Base-by-base conservation (phyloP, 2,113 vertebrate species). In the Heterotis niloticus region DNA sequence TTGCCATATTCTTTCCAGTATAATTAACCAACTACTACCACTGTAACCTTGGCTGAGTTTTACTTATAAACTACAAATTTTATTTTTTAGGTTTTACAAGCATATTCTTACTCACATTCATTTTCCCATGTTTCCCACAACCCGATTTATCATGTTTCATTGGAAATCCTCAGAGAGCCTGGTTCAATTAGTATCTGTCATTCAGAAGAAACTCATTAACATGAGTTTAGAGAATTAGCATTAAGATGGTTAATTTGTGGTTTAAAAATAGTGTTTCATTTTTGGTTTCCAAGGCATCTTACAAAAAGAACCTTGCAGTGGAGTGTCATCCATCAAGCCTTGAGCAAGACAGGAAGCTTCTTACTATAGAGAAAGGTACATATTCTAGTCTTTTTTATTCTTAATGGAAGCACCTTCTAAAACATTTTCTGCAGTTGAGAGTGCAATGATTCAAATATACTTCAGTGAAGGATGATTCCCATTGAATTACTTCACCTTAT, bases 111-210 rank as follows among this genome's bases (percentile, higher is more conserved):
- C 72, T 17, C 79, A 44, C 44, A 68, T 81, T 79, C 82, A 85
- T 87, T 87, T 77, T 88, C 88, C 88, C 80, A 79, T 57, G 84
- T 83, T 88, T 51, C 59, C 23, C 83, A 80, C 77, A 76, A 79
- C 65, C 69, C 84, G 86, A 89, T 88, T 90, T 89, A 87, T 85
- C 80, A 85, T 82, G 20, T 75, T 84, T 86, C 83, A 74, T 82
- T 81, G 84, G 84, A 82, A 34, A 74, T 83, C 62, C 52, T 57
- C 74, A 81, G 76, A 85, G 84, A 79, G 85, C 85, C 84, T 84
- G 28, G 79, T 82, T 86, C 84, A 87, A 90, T 91, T 91, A 89
- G 86, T 70, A 77, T 79, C 86, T 80, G 86, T 88, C 89, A 83
- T 83, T 75, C 82, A 76, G 68, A 77, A 90, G 80, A 85, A 81